Evolutionary conservation across 1,140 invertebrate genomes (phyloP).

Genomic region (Nylanderia fulva): DNA sequence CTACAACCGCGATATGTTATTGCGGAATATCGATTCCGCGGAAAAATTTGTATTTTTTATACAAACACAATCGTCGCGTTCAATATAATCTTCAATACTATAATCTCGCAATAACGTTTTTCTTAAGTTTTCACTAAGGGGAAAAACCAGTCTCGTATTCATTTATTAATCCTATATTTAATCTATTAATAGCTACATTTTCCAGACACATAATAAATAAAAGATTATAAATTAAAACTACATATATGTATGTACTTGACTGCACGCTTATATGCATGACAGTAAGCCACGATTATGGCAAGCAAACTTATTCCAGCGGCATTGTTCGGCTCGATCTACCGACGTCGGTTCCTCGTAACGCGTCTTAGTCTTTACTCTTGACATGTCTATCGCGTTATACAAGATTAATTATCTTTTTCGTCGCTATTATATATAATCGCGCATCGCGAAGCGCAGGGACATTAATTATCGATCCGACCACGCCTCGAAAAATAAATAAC

Average conservation of each 20-base stretch:
- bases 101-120: neutral
- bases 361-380: neutral
- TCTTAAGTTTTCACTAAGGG: neutral
- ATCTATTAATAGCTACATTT: constrained; percentile 8
- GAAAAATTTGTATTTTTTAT: constrained; percentile 33
- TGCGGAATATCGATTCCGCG: neutral
- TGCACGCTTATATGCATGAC: constrained; percentile 34
- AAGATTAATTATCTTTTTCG: neutral
- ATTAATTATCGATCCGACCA: constrained; percentile 56
- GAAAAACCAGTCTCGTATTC: neutral
- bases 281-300: constrained; percentile 33
- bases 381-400: neutral
- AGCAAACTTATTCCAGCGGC: constrained; percentile 65
- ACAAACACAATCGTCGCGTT: neutral
- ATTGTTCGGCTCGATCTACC: constrained; percentile 66
- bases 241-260: neutral
- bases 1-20: neutral
- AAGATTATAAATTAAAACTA: neutral
- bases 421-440: neutral
- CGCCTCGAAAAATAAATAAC: constrained; percentile 63
- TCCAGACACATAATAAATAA: neutral
- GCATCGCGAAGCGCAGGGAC: neutral
- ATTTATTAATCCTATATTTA: too few relatives aligned
- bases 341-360: constrained; percentile 63
- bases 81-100: too few relatives aligned